A percentile compares a stretch with the other conserved stretches of the same genome.
These are phyloP conservation scores for Lasiommata megera DNA, from an alignment of 2,888 invertebrate genomes.

Conservation along the genomic window DNA sequence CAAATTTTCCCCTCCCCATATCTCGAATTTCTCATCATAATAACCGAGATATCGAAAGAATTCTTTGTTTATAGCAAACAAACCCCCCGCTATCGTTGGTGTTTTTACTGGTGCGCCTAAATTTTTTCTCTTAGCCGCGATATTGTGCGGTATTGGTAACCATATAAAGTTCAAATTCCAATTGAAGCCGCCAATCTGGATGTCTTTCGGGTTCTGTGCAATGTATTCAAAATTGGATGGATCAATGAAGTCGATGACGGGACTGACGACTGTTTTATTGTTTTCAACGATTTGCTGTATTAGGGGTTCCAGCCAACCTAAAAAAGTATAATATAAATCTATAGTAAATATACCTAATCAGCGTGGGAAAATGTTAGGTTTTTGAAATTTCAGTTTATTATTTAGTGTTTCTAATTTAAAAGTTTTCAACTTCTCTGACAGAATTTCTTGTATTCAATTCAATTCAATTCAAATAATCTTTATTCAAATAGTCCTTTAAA, in stretches of 20 bases:
- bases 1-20: conserved; percentile 99
- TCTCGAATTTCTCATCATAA: conserved; percentile 98
- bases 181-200: conserved; percentile 93
- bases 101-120: conserved; percentile 92
- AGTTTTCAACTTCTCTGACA: no score
- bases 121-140: conserved; percentile 87
- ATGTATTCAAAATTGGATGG: conserved; percentile 94
- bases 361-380: no score
- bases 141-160: conserved; percentile 94
- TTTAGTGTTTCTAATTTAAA: no score
- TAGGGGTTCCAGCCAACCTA: conserved; percentile 95
- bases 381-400: no score
- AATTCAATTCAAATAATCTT: no score
- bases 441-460: no score
- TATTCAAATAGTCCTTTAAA: no score
- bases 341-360: no score
- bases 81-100: conserved; percentile 98
- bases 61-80: conserved; percentile 94
- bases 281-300: conserved; percentile 89
- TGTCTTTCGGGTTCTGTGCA: conserved; percentile 86
- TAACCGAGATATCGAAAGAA: conserved; percentile 96
- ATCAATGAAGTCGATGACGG: conserved; percentile 95
- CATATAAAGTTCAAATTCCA: conserved; percentile 97
- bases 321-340: no score
- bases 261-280: conserved; percentile 91